Base-by-base conservation (phyloP, 2,888 invertebrate genomes). In the Bombylius major region DNA sequence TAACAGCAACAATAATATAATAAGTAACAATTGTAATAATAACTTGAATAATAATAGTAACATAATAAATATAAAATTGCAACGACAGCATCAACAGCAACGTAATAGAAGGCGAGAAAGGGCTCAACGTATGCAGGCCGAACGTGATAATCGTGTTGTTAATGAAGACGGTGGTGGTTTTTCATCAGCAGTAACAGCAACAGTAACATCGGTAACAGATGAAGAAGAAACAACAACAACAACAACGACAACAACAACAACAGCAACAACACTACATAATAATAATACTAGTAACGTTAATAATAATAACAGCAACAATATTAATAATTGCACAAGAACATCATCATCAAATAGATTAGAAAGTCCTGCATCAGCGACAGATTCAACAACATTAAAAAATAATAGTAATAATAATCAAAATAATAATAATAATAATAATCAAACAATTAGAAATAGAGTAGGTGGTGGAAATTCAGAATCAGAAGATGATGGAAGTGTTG, bases 41-140 rank as follows among this genome's bases (percentile, higher is more conserved):
- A 58, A 59, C 62, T 58, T 55, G 60, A 53, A 60, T 59, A 56
- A 51, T 59, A 61, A 53, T 53, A 39, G 51, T 36, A 52, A 55
- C 59, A 49, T 46, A 58, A 49, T 58, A 61, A 59, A 55, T 58
- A 54, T 61, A 60, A 73, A 71, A 62, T 73, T 72, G 54, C 73
- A 73, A 57, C 69, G 73, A 32, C 59, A 59, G 54, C 57, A 59
- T 51, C 57, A 57, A 52, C 59, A 59, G 53, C 86, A 87, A 77
- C 82, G 86, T 77, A 90, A 89, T 76, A 83, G 89, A 77, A 83
- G 90, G 76, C 84, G 90, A 78, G 89, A 89, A 80, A 83, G 90
- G 78, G 90, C 90, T 72, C 89, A 89, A 82, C 89, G 90, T 78
- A 86, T 89, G 84, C 87, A 88, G 79, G 87, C 87, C 75, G 87